A percentile compares a stretch with the other conserved stretches of the same genome.
Conservation (phyloP, 2,113 vertebrate species). For the Pelmatolapia mariae region DNA sequence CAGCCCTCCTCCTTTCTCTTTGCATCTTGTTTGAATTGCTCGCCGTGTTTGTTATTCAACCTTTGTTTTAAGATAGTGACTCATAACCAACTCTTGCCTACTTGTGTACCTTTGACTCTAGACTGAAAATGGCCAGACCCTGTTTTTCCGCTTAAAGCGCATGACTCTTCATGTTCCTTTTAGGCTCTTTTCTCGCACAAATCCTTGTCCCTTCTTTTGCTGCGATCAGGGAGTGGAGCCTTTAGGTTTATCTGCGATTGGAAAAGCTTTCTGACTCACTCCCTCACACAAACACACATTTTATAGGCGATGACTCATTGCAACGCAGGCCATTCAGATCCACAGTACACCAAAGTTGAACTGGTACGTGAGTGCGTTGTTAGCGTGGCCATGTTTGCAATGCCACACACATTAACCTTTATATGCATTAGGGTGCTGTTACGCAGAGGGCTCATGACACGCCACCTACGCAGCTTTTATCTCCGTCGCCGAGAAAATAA, state of each 20-base stretch:
- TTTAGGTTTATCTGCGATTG: slow-evolving; percentile 42
- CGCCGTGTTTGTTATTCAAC: slow-evolving; percentile 11
- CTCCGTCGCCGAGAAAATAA: not conserved
- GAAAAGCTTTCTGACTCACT: slow-evolving; percentile 57
- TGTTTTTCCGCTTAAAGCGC: not conserved
- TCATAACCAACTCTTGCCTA: slow-evolving; percentile 15
- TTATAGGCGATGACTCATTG: slow-evolving; percentile 63
- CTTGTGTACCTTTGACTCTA: slow-evolving; percentile 11
- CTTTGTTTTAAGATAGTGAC: slow-evolving; percentile 22
- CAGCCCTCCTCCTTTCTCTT: not conserved
- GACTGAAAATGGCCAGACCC: not conserved
- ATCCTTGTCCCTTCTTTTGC: not conserved
- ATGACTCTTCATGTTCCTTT: not conserved
- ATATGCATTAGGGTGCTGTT: slow-evolving; percentile 35
- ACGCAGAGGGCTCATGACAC: slow-evolving; percentile 6
- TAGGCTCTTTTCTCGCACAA: not conserved
- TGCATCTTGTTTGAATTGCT: slow-evolving; percentile 20
- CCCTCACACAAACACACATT: slow-evolving; percentile 33
- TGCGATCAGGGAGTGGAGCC: slow-evolving; percentile 43
- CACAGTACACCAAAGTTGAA: slow-evolving; percentile 28
- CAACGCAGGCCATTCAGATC: slow-evolving; percentile 41
- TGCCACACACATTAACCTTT: slow-evolving; percentile 45
- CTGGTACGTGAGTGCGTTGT: not conserved
- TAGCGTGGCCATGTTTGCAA: slow-evolving; percentile 24
- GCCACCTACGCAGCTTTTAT: slow-evolving; percentile 35